phyloP scores from a whole-genome alignment of 2,113 vertebrate species.

The Gavialis gangeticus region DNA sequence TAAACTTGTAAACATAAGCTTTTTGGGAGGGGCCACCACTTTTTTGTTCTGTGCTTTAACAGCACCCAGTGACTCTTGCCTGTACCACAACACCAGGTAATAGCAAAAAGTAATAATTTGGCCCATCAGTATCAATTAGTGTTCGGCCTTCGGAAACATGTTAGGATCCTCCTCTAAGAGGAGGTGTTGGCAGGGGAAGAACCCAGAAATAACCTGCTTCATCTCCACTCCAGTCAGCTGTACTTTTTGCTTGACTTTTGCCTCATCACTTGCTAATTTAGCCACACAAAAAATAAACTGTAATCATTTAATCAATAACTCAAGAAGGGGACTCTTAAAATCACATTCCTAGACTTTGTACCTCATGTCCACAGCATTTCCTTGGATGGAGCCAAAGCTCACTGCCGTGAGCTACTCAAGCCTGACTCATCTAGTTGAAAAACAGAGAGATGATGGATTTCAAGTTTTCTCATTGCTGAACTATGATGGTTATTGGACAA shows the following conservation, averaged over 20 bases:
- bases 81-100: neutral
- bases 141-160: neutral
- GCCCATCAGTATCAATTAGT: neutral
- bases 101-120: neutral
- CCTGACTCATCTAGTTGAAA: slow-evolving; percentile 2
- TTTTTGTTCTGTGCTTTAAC: neutral
- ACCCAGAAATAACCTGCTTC: neutral
- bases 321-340: neutral
- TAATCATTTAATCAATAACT: slow-evolving; percentile 23
- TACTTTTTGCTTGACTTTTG: rapidly evolving
- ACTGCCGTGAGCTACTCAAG: slow-evolving; percentile 7
- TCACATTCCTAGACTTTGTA: slow-evolving; percentile 25
- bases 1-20: neutral
- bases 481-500: slow-evolving; percentile 36
- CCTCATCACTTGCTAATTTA: rapidly evolving
- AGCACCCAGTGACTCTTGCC: no score
- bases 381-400: neutral
- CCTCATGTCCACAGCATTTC: neutral
- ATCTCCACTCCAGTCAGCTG: neutral
- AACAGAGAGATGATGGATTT: slow-evolving; percentile 15
- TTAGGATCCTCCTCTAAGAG: neutral
- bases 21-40: neutral
- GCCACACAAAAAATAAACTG: neutral
- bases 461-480: slow-evolving; percentile 23
- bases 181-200: neutral